phyloP scores from a whole-genome alignment of 2,797 vertebrate species.

The Oceanodroma leucorhoa region DNA sequence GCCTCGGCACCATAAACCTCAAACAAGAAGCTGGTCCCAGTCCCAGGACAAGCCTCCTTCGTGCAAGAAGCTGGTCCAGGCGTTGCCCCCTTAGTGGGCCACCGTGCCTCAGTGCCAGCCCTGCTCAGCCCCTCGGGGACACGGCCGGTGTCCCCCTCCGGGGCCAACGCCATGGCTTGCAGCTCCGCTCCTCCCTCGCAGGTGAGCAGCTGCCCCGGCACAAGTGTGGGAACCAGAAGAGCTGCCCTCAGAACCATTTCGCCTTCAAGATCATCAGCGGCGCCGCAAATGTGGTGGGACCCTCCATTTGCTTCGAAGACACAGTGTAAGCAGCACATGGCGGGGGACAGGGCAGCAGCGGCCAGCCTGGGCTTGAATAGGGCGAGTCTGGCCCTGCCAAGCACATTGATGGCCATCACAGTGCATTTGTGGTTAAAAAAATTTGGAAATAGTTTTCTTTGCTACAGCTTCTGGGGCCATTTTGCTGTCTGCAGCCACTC shows the following conservation, averaged over 20 bases:
- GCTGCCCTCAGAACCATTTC: constrained; percentile 76
- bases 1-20: not conserved
- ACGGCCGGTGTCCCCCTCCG: fast-evolving
- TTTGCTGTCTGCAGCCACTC: not conserved
- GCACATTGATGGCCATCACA: not conserved
- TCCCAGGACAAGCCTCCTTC: not conserved
- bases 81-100: not conserved
- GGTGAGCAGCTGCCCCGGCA: not conserved
- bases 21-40: not conserved
- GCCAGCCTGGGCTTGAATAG: not conserved
- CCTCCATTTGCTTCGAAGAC: constrained; percentile 86
- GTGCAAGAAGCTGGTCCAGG: not conserved
- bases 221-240: constrained; percentile 77
- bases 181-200: not conserved
- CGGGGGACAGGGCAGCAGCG: fast-evolving
- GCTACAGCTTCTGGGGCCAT: not conserved
- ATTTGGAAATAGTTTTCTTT: not conserved
- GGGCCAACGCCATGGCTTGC: not conserved
- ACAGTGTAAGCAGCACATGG: constrained; percentile 70
- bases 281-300: constrained; percentile 84
- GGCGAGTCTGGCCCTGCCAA: not conserved
- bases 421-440: not conserved
- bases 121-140: not conserved
- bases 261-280: constrained; percentile 83
- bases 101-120: not conserved